Percentiles rank a stretch among this genome's conserved stretches.
Conservation (phyloP, 2,888 invertebrate species). For the Nemotelus nigrinus region DNA sequence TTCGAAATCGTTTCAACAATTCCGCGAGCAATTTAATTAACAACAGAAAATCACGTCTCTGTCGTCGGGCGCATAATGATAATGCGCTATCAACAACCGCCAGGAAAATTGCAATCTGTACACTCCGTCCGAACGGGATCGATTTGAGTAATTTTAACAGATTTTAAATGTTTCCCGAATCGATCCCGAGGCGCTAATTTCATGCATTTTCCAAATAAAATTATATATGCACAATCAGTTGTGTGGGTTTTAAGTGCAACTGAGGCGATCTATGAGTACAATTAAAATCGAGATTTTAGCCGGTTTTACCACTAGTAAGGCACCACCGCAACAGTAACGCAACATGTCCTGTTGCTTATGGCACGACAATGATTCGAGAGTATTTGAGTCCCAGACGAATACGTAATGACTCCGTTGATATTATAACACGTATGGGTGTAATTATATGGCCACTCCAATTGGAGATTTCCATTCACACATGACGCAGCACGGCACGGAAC, state of each 20-base stretch:
- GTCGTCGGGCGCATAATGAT: constrained; percentile 2
- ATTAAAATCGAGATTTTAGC: constrained; percentile 21
- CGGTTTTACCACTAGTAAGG: too few species aligned
- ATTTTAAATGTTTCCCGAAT: constrained; percentile 48
- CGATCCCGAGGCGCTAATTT: constrained; percentile 50
- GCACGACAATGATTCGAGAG: not conserved
- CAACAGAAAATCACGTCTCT: not conserved
- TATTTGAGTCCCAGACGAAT: not conserved
- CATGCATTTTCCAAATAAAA: constrained; percentile 31
- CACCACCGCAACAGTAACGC: too few species aligned
- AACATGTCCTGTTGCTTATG: too few species aligned
- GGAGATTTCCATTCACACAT: too few species aligned
- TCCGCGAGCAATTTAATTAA: constrained; percentile 10
- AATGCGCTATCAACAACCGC: constrained; percentile 43
- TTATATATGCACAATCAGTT: constrained; percentile 2
- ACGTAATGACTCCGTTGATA: constrained; percentile 27
- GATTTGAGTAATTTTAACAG: constrained; percentile 49
- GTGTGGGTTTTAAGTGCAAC: not conserved
- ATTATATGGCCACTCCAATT: constrained; percentile 1
- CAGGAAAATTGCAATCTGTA: constrained; percentile 10
- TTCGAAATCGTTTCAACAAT: constrained; percentile 34
- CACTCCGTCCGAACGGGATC: constrained; percentile 1
- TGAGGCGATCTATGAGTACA: not conserved
- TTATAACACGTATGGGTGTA: constrained; percentile 8
- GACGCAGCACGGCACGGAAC: too few species aligned